Evolutionary conservation across 2,888 invertebrate species (phyloP), one percentile per base, ranked within the genome.

Genomic region (Phlogophora meticulosa): DNA sequence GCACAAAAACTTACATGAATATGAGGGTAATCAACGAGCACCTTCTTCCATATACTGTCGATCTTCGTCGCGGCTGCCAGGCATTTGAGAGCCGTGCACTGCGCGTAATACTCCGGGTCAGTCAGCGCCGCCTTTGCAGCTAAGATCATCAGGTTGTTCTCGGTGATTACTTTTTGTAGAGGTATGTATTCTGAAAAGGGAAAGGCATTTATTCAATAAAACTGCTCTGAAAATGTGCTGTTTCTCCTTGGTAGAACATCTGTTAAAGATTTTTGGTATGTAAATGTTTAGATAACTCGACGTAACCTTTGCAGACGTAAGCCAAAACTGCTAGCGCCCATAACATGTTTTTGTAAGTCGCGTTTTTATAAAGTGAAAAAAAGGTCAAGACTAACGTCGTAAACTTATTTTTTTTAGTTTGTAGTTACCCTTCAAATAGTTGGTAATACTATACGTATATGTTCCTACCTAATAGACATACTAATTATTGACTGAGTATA

Each of bases 1-100:
- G n/a, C 10, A 15, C 1, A 17, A 17, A 22, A 17, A 83, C 85
- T 84, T 64, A 88, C 89, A 65, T 83, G 81, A 43, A 88, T 69
- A 17, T 80, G 56, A 4, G 72, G 56, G 42, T 83, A 78, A 34
- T 76, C 67, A 0, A 32, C 22, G 4, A 86, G 53, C 32, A 89
- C 77, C 11, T 84, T 79, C 15, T 76, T 80, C 89, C 89, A 89
- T 40, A 88, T 72, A 55, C 69, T 57, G 20, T 85, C 84, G 45
- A 87, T 83, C 62, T 83, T 85, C 24, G 85, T 81, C 9, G 88
- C 86, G 1, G 85, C 78, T 4, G 84, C 83, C 17, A 88, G 66
- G 52, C 87, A 87, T 55, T 69, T 79, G 24, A 89, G 78, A 2
- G 85, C 89, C 1, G 83, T 82, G 10, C 79, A 71, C 57, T 82